Conservation (phyloP, 2,888 invertebrate genomes). For the Phyllotreta cruciferae region DNA sequence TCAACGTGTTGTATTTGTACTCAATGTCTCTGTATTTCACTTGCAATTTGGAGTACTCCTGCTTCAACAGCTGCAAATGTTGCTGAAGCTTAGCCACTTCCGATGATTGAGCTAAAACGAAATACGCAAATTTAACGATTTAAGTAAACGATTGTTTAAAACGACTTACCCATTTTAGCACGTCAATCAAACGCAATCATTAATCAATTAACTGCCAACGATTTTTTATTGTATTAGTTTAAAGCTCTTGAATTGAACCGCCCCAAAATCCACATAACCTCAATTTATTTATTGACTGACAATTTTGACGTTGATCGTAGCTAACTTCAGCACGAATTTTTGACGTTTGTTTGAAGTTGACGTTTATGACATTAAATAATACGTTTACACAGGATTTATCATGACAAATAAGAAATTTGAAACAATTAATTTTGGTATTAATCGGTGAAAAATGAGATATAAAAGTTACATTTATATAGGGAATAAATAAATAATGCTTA, state of each 20-base stretch:
- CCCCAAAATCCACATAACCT: conserved; percentile 33
- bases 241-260: conserved; percentile 13
- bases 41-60: conserved; percentile 91
- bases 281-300: conserved; percentile 4
- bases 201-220: not conserved
- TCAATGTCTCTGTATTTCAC: conserved; percentile 81
- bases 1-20: conserved; percentile 81
- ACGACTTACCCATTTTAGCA: conserved; percentile 22
- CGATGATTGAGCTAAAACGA: conserved; percentile 65
- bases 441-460: too few relatives aligned
- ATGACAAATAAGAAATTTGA: not conserved
- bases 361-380: not conserved
- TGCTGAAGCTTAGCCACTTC: conserved; percentile 78
- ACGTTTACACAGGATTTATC: conserved; percentile 4
- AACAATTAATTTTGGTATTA: too few relatives aligned
- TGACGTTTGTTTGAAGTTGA: too few relatives aligned
- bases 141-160: not conserved
- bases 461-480: too few relatives aligned
- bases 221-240: conserved; percentile 20
- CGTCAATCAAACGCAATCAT: conserved; percentile 3
- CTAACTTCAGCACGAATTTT: not conserved
- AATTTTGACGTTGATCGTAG: conserved; percentile 9
- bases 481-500: too few relatives aligned
- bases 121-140: not conserved
- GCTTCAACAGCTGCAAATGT: conserved; percentile 83